Base-by-base conservation (phyloP, 1,140 invertebrate genomes). In the Drosophila miranda region DNA sequence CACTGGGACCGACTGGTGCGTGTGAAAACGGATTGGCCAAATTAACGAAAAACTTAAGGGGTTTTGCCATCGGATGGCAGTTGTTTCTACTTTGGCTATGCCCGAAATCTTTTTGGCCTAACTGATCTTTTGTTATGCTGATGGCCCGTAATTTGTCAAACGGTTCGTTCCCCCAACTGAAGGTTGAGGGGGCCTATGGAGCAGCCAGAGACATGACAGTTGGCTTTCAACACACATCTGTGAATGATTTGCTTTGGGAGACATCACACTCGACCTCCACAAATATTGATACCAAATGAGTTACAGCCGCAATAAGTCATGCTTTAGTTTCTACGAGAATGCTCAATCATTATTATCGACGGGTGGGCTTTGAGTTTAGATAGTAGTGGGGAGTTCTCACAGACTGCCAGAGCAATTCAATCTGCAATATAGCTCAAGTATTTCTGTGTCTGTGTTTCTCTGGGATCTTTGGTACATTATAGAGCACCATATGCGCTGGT, bases 121-220 rank as follows among this genome's bases (percentile, higher is more conserved):
- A 61, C 75, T 42, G 78, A 81, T 84, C 81, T 82, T 70, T 87
- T 84, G 82, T 87, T 74, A 67, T 67, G 64, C 64, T 66, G 74
- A 75, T 75, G 51, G 49, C 49, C 56, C 70, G 50, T 78, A 80
- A 78, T 86, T 86, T 81, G 74, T 87, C 81, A 78, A 52, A 59
- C 53, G 59, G 43, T 49, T 70, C 52, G 52, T 51, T 46, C 52
- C 34, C 21, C 51, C 45, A 59, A 60, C 52, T 54, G 56, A 71
- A 78, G 67, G 72, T 69, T 74, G 64, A 78, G 59, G 55, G 69
- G 66, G 77, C 57, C 70, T 55, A 49, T 63, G 44, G 67, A 52
- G 26, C 58, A 67, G 60, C 41, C 43, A 26, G 96, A 96, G 97
- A 96, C 90, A 94, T 95, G 8, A 74, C 70, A 74, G 70, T 56